These are phyloP conservation scores for Nothoprocta perdicaria DNA, from an alignment of 2,113 vertebrate species.

Conservation along the genomic window DNA sequence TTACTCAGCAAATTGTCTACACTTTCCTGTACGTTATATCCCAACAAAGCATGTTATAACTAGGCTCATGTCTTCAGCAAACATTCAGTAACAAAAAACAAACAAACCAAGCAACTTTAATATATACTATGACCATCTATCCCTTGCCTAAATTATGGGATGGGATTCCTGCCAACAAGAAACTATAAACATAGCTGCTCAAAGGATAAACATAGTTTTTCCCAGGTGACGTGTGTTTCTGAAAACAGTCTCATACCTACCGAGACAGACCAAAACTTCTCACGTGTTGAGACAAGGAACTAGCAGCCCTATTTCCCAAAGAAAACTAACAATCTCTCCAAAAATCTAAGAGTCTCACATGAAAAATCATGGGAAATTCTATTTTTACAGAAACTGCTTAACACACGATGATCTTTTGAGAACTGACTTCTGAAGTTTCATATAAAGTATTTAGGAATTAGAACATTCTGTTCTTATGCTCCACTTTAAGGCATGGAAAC, in stretches of 20 bases:
- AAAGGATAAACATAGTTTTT: neutral
- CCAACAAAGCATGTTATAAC: neutral
- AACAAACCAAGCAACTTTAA: neutral
- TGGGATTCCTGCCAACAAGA: neutral
- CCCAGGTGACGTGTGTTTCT: neutral
- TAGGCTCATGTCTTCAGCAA: neutral
- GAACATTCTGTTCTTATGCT: neutral
- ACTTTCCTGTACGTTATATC: neutral
- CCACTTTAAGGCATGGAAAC: neutral
- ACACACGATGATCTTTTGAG: neutral
- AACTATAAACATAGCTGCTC: neutral
- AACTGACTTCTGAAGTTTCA: neutral
- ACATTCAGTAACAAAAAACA: neutral
- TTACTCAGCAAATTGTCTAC: neutral
- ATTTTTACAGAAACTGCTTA: neutral
- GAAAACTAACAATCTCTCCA: neutral
- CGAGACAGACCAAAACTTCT: neutral
- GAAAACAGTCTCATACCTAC: neutral
- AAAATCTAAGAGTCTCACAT: neutral
- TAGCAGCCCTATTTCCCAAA: neutral
- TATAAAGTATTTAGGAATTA: neutral
- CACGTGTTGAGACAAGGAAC: neutral
- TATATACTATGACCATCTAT: rapidly evolving
- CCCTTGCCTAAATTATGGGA: neutral
- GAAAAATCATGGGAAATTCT: neutral